Base-by-base conservation (phyloP, 1,140 invertebrate species). In the Mactra quadrangularis region DNA sequence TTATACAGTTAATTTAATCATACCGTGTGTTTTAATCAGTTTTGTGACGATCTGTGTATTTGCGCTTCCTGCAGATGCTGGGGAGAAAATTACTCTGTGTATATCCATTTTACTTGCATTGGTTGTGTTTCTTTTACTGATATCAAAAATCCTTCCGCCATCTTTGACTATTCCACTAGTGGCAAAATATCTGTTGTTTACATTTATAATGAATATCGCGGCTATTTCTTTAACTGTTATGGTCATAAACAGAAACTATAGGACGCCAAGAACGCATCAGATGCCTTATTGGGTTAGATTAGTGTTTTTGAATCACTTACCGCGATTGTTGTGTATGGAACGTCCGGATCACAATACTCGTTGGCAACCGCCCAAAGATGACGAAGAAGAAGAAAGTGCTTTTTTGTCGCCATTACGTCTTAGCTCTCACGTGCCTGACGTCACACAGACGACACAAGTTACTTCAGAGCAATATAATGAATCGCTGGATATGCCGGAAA, bases 131-230 rank as follows among this genome's bases (percentile, higher is more conserved):
- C 95, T 99, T 89, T 94, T 99, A 89, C 95, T 99, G 72, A 98
- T 99, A 59, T 99, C 98, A 76, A 99, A 99, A 94, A 99, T 99
- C 93, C 95, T 99, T 83, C 99, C 99, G 68, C 99, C 79, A 94
- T 99, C 82, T 0, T 76, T 93, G 45, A 93, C 91, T 15, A 93
- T 93, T 27, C 92, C 93, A 6, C 87, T 93, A 27, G 99, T 99
- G 85, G 98, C 98, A 91, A 99, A 99, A 94, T 99, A 99, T 94
- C 95, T 99, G 60, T 95, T 99, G 3, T 99, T 99, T 93, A 99
- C 98, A 41, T 99, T 99, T 94, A 98, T 99, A 79, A 99, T 99
- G 97, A 99, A 99, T 93, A 99, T 99, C 27, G 97, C 99, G 84
- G 99, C 98, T 94, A 99, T 99, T 93, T 94, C 99, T 74, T 97